A percentile compares a stretch with the other conserved stretches of the same genome.
Conservation (phyloP, 2,888 invertebrate species). For the Drosophila kuntzei region DNA sequence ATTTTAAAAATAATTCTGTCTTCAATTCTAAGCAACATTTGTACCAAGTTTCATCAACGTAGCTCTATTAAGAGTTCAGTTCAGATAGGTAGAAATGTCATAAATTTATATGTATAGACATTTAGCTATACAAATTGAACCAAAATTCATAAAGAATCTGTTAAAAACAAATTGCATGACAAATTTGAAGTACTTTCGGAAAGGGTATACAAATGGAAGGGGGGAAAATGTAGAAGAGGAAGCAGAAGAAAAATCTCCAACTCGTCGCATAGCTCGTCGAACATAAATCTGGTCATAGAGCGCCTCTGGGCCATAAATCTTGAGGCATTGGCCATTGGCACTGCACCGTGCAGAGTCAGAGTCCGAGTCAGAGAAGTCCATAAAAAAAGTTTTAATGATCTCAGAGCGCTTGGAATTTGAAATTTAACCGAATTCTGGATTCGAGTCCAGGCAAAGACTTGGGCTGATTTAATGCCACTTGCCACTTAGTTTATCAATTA, state of each 20-base stretch:
- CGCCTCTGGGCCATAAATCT: constrained; percentile 70
- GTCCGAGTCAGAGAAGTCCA: constrained; percentile 58
- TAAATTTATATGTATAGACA: neutral
- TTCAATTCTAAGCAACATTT: neutral
- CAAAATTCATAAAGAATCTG: neutral
- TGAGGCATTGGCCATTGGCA: constrained; percentile 45
- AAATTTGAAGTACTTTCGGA: neutral
- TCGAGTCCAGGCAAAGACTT: neutral
- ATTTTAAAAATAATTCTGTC: neutral
- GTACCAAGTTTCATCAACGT: neutral
- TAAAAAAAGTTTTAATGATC: constrained; percentile 72
- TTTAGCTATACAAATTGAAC: neutral
- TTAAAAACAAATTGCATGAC: neutral
- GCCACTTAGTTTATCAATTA: constrained; percentile 80
- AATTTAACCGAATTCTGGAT: constrained; percentile 13
- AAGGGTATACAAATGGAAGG: neutral
- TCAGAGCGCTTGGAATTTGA: constrained; percentile 34
- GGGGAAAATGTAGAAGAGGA: neutral
- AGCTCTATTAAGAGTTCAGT: neutral
- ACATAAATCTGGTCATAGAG: constrained; percentile 72
- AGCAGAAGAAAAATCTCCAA: constrained; percentile 31
- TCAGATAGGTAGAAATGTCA: neutral
- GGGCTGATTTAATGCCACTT: constrained; percentile 69
- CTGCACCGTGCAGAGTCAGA: constrained; percentile 1
- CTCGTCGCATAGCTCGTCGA: constrained; percentile 25